These are phyloP conservation scores for Microcebus griseorufus DNA, from an alignment of 2,113 vertebrate species.

Conservation along the genomic window DNA sequence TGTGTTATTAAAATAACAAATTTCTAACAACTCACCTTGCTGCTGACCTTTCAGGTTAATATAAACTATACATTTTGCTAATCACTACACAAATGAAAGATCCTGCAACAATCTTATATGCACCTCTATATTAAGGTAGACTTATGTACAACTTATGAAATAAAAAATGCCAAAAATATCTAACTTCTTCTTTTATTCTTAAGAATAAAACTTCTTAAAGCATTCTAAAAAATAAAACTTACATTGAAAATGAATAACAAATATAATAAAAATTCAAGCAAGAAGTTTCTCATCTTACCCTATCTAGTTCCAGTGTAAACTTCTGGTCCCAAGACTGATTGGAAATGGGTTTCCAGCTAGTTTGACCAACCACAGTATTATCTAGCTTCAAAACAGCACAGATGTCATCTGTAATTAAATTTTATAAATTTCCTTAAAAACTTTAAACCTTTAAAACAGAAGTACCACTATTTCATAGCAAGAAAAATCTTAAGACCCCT, in stretches of 20 bases:
- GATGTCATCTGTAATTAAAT: conserved; percentile 94
- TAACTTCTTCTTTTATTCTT: neutral
- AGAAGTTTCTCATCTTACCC: conserved; percentile 88
- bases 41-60: neutral
- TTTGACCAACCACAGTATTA: conserved; percentile 98
- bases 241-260: conserved; percentile 39
- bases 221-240: neutral
- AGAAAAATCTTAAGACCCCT: conserved; percentile 52
- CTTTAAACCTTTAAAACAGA: conserved; percentile 78
- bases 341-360: conserved; percentile 96
- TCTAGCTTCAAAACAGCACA: conserved; percentile 98
- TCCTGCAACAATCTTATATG: neutral
- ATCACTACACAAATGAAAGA: neutral
- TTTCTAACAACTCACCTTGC: neutral
- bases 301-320: conserved; percentile 98
- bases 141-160: neutral
- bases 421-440: conserved; percentile 82
- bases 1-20: neutral
- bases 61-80: conserved; percentile 42
- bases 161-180: conserved; percentile 11
- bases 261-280: conserved; percentile 35
- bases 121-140: conserved; percentile 31
- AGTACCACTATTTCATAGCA: conserved; percentile 18
- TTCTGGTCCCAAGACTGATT: conserved; percentile 99
- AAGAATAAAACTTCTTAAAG: conserved; percentile 50